Conservation (phyloP, 1,140 invertebrate genomes). For the Solen grandis region DNA sequence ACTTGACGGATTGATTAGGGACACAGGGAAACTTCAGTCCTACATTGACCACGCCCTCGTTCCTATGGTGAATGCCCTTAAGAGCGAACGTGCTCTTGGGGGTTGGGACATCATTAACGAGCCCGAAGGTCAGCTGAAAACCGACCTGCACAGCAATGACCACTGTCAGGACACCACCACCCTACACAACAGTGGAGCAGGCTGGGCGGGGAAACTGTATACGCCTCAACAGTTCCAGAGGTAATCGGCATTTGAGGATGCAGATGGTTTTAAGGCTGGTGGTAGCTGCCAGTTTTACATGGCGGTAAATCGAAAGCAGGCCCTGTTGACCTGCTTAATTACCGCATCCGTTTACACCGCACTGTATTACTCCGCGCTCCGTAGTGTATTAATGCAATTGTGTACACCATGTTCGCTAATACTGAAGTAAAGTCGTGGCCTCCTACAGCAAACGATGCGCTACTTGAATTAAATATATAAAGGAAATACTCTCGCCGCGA, state of each 20-base stretch:
- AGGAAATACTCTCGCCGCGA: too few species aligned
- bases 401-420: too few species aligned
- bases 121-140: conserved; percentile 78
- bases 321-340: too few species aligned
- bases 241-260: conserved; percentile 52
- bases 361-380: too few species aligned
- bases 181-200: conserved; percentile 74
- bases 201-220: conserved; percentile 77
- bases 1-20: conserved; percentile 75
- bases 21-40: conserved; percentile 78
- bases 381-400: too few species aligned
- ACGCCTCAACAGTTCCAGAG: conserved; percentile 62
- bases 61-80: conserved; percentile 75
- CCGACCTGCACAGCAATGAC: conserved; percentile 69
- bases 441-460: too few species aligned
- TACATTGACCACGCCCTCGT: conserved; percentile 80
- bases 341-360: too few species aligned
- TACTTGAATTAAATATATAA: too few species aligned
- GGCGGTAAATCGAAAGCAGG: too few species aligned
- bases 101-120: conserved; percentile 81
- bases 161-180: conserved; percentile 78
- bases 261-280: background rate
- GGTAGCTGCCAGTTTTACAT: background rate
- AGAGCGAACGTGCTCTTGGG: conserved; percentile 77
- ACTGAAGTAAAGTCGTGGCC: too few species aligned